phyloP scores from a whole-genome alignment of 2,888 invertebrate species.

The Oscheius onirici region DNA sequence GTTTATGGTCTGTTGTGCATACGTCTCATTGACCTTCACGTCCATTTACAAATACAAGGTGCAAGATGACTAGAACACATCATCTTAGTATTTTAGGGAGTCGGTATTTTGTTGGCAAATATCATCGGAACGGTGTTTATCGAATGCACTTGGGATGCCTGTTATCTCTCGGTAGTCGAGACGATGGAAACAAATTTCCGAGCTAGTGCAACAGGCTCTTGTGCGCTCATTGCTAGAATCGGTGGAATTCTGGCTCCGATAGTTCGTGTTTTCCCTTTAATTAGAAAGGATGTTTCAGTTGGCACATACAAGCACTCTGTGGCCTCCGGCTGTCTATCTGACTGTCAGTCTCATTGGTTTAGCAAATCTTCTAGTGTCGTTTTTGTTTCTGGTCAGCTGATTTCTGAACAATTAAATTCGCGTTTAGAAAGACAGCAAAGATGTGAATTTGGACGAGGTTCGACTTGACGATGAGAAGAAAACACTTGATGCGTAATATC shows the following conservation, averaged over 20 bases:
- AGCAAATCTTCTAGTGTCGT: not conserved
- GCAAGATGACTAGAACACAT: not conserved
- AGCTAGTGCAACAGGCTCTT: constrained; percentile 10
- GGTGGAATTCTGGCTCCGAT: constrained; percentile 1
- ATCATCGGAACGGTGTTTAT: constrained; percentile 16
- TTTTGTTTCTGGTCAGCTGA: constrained; percentile 3
- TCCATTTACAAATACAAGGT: constrained; percentile 54
- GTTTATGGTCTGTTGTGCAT: constrained; percentile 64
- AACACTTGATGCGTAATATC: not conserved
- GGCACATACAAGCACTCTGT: not conserved
- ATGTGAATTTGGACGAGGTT: constrained; percentile 6
- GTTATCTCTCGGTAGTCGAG: too few relatives aligned
- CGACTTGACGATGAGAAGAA: not conserved
- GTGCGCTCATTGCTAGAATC: not conserved
- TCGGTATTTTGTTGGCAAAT: constrained; percentile 1
- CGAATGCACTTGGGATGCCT: constrained; percentile 16
- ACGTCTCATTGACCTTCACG: constrained; percentile 58
- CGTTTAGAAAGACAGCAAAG: constrained; percentile 11
- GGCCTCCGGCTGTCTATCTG: constrained; percentile 5
- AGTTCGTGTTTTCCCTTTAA: not conserved
- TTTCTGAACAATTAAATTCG: not conserved
- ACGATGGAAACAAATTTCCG: too few relatives aligned
- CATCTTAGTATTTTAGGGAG: not conserved
- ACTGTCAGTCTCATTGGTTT: not conserved
- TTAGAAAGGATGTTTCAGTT: not conserved